phyloP scores from a whole-genome alignment of 2,797 vertebrate species.

The Spheniscus humboldti region DNA sequence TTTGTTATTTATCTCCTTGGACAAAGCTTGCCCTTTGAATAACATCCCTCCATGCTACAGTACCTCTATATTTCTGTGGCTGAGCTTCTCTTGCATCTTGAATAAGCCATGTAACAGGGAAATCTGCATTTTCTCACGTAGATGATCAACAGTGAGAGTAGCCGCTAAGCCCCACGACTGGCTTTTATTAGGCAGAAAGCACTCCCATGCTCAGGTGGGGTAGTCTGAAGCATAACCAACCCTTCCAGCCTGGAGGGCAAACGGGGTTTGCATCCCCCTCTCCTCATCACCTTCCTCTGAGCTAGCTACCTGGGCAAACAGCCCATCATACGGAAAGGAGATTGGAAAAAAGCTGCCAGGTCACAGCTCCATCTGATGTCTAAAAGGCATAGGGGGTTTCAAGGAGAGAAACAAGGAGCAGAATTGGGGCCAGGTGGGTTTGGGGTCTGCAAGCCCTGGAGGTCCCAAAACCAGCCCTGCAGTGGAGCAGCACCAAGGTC shows the following conservation, averaged over 20 bases:
- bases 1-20: neutral
- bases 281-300: neutral
- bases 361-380: neutral
- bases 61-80: neutral
- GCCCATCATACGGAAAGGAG: fast-evolving
- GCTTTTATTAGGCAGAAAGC: neutral
- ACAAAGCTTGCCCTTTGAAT: neutral
- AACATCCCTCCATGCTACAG: neutral
- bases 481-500: fast-evolving
- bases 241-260: neutral
- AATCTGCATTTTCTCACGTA: neutral
- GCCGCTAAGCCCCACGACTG: fast-evolving
- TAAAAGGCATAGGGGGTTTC: neutral
- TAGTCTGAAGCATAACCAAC: neutral
- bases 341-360: neutral
- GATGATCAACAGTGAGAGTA: neutral
- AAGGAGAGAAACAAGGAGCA: neutral
- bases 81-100: neutral
- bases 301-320: neutral
- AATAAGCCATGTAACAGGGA: neutral
- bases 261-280: neutral
- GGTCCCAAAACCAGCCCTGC: neutral
- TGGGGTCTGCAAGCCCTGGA: neutral
- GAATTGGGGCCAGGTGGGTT: neutral
- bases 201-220: neutral